phyloP scores from a whole-genome alignment of 30 jellyfish, hydroid and myxozoan genomes.

The Cassiopea andromeda region DNA sequence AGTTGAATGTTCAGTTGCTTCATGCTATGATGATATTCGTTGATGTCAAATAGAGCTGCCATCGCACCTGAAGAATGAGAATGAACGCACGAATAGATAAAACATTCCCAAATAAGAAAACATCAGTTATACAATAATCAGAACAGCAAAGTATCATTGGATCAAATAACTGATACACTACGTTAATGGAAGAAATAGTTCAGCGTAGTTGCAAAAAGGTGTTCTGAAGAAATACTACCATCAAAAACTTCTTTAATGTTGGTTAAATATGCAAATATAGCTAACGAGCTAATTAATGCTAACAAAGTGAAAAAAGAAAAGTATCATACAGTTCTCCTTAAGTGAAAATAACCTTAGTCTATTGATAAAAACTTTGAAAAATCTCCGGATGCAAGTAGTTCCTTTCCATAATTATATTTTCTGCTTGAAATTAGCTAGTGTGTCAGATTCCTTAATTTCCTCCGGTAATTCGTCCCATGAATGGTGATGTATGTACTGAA shows the following conservation, averaged over 20 bases:
- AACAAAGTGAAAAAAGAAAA: not conserved
- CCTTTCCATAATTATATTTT: not conserved
- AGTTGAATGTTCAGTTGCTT: slow-evolving; percentile 81
- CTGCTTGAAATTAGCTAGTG: not conserved
- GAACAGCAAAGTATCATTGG: no score
- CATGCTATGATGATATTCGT: slow-evolving; percentile 90
- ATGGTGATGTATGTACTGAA: not conserved
- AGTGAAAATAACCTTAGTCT: not conserved
- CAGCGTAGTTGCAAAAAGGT: no score
- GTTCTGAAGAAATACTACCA: no score
- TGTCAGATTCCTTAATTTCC: not conserved
- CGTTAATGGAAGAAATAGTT: no score
- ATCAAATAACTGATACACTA: no score
- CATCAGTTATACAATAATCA: no score
- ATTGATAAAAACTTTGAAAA: not conserved
- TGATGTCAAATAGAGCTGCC: slow-evolving; percentile 96
- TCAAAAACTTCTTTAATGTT: not conserved
- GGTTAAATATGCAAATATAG: not conserved
- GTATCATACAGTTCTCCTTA: not conserved
- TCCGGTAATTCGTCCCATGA: not conserved
- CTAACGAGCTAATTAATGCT: not conserved
- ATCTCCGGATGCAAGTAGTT: not conserved
- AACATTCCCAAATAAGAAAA: no score
- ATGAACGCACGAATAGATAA: no score
- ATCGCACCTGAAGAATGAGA: slow-evolving; percentile 79